Percentiles rank a stretch among this genome's conserved stretches.
phyloP scores from a whole-genome alignment of 2,888 invertebrate genomes.

The Drosophila siamana region DNA sequence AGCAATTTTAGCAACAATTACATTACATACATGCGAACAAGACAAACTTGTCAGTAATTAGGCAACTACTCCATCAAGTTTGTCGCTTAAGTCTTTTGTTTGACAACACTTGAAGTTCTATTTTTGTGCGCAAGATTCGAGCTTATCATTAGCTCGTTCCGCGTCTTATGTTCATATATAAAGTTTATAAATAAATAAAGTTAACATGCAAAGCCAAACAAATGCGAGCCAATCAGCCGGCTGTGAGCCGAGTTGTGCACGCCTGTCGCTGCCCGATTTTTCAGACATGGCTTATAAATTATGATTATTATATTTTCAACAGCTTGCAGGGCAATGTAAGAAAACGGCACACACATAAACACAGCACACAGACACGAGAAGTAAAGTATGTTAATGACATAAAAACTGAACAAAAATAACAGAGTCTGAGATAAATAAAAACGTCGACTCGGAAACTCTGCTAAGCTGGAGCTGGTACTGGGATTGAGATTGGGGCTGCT shows the following conservation, averaged over 20 bases:
- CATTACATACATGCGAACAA: background rate
- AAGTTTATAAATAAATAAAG: constrained; percentile 34
- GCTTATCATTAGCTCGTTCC: constrained; percentile 54
- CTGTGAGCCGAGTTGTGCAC: constrained; percentile 25
- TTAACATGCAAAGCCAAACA: constrained; percentile 58
- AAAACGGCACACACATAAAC: constrained; percentile 29
- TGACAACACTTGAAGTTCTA: constrained; percentile 26
- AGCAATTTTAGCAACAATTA: constrained; percentile 7
- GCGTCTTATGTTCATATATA: constrained; percentile 10
- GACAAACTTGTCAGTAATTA: constrained; percentile 43
- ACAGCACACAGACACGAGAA: constrained; percentile 19
- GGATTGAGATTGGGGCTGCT: constrained; percentile 21
- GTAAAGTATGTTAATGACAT: constrained; percentile 81
- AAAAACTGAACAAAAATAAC: constrained; percentile 59
- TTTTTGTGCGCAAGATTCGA: constrained; percentile 18
- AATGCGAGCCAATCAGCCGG: constrained; percentile 64
- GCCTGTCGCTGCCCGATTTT: constrained; percentile 56
- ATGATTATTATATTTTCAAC: constrained; percentile 74
- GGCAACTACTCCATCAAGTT: constrained; percentile 27
- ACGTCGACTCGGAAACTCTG: constrained; percentile 30
- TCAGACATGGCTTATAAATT: constrained; percentile 66
- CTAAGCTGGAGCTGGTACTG: constrained; percentile 35
- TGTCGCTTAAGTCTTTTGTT: constrained; percentile 44
- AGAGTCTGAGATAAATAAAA: constrained; percentile 45
- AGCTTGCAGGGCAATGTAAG: constrained; percentile 55